A percentile compares a stretch with the other conserved stretches of the same genome.
These are phyloP conservation scores for Tetranychus urticae DNA, from an alignment of 1,140 invertebrate species.

Conservation along the genomic window DNA sequence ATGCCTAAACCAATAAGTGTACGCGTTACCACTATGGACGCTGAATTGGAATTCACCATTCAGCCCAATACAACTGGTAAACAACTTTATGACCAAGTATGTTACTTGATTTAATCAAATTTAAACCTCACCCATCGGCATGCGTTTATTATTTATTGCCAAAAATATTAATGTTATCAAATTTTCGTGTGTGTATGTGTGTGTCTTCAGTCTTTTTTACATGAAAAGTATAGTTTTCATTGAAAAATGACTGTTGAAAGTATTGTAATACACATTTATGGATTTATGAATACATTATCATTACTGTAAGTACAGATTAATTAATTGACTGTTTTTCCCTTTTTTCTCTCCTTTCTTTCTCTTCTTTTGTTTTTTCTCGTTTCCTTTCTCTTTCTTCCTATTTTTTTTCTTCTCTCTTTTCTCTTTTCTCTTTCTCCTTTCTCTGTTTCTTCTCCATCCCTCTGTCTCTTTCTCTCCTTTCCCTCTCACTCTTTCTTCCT, in stretches of 20 bases:
- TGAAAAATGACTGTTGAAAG: no score
- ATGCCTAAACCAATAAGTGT: slow-evolving; percentile 55
- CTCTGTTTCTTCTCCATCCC: background rate
- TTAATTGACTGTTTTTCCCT: no score
- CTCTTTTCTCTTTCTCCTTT: background rate
- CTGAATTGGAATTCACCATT: slow-evolving; percentile 99
- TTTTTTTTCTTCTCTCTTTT: background rate
- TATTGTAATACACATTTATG: no score
- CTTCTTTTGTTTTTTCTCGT: background rate
- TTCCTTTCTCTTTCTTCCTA: background rate
- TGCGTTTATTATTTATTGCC: background rate
- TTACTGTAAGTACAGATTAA: no score
- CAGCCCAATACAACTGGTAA: slow-evolving; percentile 97
- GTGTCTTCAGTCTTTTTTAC: no score
- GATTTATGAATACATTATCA: no score
- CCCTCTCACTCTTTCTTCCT: no score
- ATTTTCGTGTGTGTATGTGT: no score
- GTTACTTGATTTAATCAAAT: no score
- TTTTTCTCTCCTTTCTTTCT: no score
- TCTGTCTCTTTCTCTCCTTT: slow-evolving; percentile 1
- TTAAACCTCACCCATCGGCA: background rate
- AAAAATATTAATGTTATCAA: no score
- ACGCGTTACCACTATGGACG: slow-evolving; percentile 98
- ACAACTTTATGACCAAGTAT: slow-evolving; percentile 88
- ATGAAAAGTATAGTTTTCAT: no score